Evolutionary conservation across 2,888 invertebrate species (phyloP).

Genomic region (Macrophya annulata): DNA sequence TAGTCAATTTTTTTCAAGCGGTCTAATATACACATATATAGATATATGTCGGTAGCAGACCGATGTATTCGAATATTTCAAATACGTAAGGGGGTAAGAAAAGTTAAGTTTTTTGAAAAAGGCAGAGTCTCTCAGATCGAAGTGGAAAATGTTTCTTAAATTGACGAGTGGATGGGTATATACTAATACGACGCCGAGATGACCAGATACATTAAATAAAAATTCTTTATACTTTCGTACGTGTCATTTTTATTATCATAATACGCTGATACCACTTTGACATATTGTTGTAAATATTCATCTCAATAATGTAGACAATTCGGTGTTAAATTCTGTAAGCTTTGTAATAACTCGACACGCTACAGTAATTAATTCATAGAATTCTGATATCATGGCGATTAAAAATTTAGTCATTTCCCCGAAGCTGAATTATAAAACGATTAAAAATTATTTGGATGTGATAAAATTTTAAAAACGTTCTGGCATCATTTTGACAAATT

Average conservation of each 20-base stretch:
- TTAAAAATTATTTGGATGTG: neutral
- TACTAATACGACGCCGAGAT: slow-evolving; percentile 54
- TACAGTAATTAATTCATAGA: neutral
- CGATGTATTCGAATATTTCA: slow-evolving; percentile 36
- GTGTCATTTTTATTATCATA: slow-evolving; percentile 43
- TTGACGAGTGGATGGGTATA: neutral
- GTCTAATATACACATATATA: too few species aligned
- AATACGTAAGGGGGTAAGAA: slow-evolving; percentile 36
- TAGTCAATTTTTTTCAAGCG: too few species aligned
- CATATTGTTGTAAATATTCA: slow-evolving; percentile 32
- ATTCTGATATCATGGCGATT: too few species aligned
- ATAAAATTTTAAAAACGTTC: neutral
- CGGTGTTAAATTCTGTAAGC: neutral
- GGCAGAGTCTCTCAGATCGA: slow-evolving; percentile 41
- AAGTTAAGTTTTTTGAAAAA: slow-evolving; percentile 30
- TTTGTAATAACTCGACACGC: slow-evolving; percentile 10
- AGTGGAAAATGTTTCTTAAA: slow-evolving; percentile 46
- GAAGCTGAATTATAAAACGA: too few species aligned
- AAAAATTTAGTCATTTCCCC: too few species aligned
- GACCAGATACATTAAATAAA: slow-evolving; percentile 22
- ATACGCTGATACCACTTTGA: slow-evolving; percentile 26
- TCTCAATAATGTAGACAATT: neutral
- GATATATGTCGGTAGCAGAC: slow-evolving; percentile 1
- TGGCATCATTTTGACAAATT: neutral
- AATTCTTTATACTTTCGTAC: slow-evolving; percentile 30